Percentiles rank a stretch among this genome's conserved stretches.
Evolutionary conservation across 2,888 invertebrate species (phyloP).

Genomic region (Pediacus dermestoides): DNA sequence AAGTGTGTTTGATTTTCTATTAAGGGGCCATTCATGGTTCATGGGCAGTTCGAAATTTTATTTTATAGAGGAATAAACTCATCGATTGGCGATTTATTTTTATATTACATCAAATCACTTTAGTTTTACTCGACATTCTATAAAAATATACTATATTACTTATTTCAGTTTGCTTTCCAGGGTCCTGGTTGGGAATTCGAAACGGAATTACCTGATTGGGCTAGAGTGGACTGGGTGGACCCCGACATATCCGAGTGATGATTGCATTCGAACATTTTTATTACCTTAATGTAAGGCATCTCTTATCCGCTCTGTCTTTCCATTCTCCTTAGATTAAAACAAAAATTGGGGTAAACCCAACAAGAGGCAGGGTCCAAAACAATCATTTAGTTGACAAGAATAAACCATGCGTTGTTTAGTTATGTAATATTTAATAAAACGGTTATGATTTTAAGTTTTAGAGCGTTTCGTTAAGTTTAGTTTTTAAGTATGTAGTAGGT

Average conservation of each 20-base stretch:
- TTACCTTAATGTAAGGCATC: constrained; percentile 39
- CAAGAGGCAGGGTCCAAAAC: constrained; percentile 45
- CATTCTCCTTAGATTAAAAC: constrained; percentile 34
- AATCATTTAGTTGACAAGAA: constrained; percentile 28
- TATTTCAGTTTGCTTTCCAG: constrained; percentile 56
- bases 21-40: no score
- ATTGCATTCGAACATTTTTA: constrained; percentile 27
- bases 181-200: constrained; percentile 94
- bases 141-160: no score
- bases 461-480: not conserved
- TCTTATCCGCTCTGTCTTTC: constrained; percentile 47
- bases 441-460: not conserved
- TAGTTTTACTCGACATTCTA: no score
- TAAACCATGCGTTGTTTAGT: constrained; percentile 7
- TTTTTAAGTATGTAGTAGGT: constrained; percentile 22
- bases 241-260: constrained; percentile 55
- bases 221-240: constrained; percentile 78
- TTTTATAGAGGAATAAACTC: not conserved
- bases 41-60: no score
- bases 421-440: not conserved
- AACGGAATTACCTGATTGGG: constrained; percentile 91
- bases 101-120: no score
- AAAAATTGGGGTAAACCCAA: constrained; percentile 28
- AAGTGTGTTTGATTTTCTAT: not conserved
- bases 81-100: constrained; percentile 3